These are phyloP conservation scores for Seira musarum DNA, from an alignment of 2,888 invertebrate genomes.

Conservation along the genomic window DNA sequence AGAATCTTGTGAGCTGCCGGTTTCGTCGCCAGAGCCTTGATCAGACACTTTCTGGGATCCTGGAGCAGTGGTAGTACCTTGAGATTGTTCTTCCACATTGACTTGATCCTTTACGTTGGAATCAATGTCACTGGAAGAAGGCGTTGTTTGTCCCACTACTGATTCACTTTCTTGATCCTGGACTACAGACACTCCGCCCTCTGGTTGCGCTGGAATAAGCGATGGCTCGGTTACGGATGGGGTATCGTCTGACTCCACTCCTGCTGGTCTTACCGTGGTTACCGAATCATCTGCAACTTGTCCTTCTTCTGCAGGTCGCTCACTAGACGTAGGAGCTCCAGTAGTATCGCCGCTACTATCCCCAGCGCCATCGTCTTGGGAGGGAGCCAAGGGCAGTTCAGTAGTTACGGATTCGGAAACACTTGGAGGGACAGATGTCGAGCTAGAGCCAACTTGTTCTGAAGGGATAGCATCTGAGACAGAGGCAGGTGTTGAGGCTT, in stretches of 20 bases:
- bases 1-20: no score
- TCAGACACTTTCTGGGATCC: neutral
- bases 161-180: neutral
- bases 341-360: neutral
- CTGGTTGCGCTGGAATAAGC: conserved; percentile 22
- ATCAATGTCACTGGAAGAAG: conserved; percentile 3
- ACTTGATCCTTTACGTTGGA: conserved; percentile 40
- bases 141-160: conserved; percentile 25
- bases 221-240: neutral
- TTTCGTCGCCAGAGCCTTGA: no score
- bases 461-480: no score
- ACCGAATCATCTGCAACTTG: conserved; percentile 18
- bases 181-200: conserved; percentile 23
- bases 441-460: no score
- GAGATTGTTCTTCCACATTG: neutral
- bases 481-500: neutral
- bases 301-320: conserved; percentile 17
- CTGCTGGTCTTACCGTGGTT: conserved; percentile 15
- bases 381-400: conserved; percentile 11
- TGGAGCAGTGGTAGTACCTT: conserved; percentile 23
- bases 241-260: conserved; percentile 33
- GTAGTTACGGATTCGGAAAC: conserved; percentile 31
- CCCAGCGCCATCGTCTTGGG: neutral
- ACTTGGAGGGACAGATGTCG: no score
- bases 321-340: conserved; percentile 3